Evolutionary conservation across 2,888 invertebrate genomes (phyloP), one percentile per base, ranked within the genome.

Genomic region (Caenorhabditis doughertyi): DNA sequence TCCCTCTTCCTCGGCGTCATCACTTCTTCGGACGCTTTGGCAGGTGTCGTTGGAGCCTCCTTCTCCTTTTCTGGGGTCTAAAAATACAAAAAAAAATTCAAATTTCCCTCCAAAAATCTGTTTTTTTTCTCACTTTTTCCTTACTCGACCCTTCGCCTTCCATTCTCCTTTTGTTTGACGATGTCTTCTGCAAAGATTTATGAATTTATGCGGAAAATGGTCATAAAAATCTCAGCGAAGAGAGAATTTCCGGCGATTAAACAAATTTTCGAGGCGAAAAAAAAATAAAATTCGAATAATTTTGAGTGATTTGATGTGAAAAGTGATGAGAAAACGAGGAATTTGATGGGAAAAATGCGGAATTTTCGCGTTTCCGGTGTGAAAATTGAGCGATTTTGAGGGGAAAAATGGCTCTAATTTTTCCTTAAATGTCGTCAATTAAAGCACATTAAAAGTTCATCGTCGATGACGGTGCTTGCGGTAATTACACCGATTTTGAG

Each of bases 291-390:
- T 32, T 32, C 9, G 5, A 7, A 7, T 9, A 32, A 32, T 42
- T 60, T 44, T 42, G 25, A 44, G 32, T n/a, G 29, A 3, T 56
- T 56, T 56, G 16, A 25, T 3, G 32, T 25, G 21, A 23, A 53
- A 29, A 39, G 44, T 64, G 64, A 73, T 64, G 64, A 53, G 60
- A 71, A 32, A 71, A 71, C 60, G 58, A 60, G 35, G 56, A 23
- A 13, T 71, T 71, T 71, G 55, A 71, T 71, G 60, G 9, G 42
- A 55, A 68, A n/a, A 65, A 65, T 65, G 29, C 11, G 25, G 29
- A n/a, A 35, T 60, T 64, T 64, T 44, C 29, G 44, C 3, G 18
- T 42, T 58, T 53, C 56, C 58, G 58, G 18, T 47, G 58, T 9
- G 70, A 70, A 58, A 58, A 58, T 58, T 44, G 1, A 16, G 9